Percentiles rank a stretch among this genome's conserved stretches.
These are phyloP conservation scores for Mactra quadrangularis DNA, from an alignment of 1,140 invertebrate species.

Conservation along the genomic window DNA sequence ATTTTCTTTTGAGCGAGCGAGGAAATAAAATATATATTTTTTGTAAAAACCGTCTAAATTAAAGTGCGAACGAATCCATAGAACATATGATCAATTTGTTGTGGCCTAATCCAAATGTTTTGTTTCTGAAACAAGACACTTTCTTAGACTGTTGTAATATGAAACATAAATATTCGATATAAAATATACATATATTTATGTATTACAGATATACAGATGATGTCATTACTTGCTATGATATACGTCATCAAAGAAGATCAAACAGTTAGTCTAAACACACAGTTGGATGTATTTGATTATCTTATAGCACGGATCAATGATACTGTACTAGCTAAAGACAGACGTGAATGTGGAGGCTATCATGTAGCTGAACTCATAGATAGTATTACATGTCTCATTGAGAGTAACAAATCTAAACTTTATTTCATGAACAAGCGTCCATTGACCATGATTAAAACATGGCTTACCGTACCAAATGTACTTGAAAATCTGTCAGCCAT, in stretches of 20 bases:
- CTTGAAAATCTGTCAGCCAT: slow-evolving; percentile 8
- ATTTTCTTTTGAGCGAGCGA: too few relatives aligned
- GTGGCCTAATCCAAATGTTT: too few relatives aligned
- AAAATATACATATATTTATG: background rate
- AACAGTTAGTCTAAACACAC: background rate
- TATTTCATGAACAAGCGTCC: slow-evolving; percentile 21
- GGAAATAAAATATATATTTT: too few relatives aligned
- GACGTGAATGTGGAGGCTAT: background rate
- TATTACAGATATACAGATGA: slow-evolving; percentile 1
- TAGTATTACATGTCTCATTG: background rate
- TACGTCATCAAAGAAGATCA: slow-evolving; percentile 9
- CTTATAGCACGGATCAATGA: slow-evolving; percentile 5
- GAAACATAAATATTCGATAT: background rate
- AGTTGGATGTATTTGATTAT: slow-evolving; percentile 18
- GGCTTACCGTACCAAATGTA: background rate
- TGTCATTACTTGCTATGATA: background rate
- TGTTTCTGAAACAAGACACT: too few relatives aligned
- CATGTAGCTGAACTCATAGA: slow-evolving; percentile 4
- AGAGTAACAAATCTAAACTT: background rate
- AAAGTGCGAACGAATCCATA: too few relatives aligned
- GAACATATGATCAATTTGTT: too few relatives aligned
- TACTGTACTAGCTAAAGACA: slow-evolving; percentile 11
- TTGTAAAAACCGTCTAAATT: too few relatives aligned
- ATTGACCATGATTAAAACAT: background rate
- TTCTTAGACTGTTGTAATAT: too few relatives aligned